Percentiles rank a stretch among this genome's conserved stretches.
Conservation (phyloP, 2,113 vertebrate species). For the Gnathonemus echidnorhynchus region DNA sequence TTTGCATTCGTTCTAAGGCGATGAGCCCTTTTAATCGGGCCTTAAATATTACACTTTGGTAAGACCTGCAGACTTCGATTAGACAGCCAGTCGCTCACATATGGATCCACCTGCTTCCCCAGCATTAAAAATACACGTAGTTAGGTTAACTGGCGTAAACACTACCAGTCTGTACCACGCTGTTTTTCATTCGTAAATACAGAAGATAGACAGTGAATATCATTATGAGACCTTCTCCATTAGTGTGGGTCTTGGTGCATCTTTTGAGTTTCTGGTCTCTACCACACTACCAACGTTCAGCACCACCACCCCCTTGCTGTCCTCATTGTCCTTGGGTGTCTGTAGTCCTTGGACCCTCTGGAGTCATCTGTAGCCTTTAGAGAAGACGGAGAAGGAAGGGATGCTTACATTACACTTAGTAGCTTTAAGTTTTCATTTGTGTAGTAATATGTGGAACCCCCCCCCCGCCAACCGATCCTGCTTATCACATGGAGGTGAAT, state of each 20-base stretch:
- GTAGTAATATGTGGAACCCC: background rate
- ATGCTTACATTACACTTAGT: background rate
- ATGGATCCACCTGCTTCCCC: background rate
- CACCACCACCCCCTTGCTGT: background rate
- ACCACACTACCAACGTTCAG: background rate
- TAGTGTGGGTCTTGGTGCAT: background rate
- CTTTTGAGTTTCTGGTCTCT: background rate
- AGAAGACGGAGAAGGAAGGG: background rate
- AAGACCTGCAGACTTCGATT: background rate
- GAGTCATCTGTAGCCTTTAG: background rate
- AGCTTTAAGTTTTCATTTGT: background rate
- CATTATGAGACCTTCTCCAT: background rate
- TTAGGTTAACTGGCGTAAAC: background rate
- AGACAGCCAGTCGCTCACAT: background rate
- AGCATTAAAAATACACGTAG: background rate
- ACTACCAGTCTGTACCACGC: background rate
- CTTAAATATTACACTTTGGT: background rate
- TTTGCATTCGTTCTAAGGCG: background rate
- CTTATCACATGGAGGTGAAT: background rate
- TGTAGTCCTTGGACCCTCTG: background rate
- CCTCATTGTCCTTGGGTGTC: background rate
- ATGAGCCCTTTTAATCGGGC: background rate
- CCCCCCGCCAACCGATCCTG: background rate
- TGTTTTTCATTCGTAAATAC: background rate
- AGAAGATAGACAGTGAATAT: background rate